Evolutionary conservation across 35 echinoderm and acorn worm species (phyloP), one percentile per base, ranked within the genome.

Genomic region (Stichopus chloronotus): DNA sequence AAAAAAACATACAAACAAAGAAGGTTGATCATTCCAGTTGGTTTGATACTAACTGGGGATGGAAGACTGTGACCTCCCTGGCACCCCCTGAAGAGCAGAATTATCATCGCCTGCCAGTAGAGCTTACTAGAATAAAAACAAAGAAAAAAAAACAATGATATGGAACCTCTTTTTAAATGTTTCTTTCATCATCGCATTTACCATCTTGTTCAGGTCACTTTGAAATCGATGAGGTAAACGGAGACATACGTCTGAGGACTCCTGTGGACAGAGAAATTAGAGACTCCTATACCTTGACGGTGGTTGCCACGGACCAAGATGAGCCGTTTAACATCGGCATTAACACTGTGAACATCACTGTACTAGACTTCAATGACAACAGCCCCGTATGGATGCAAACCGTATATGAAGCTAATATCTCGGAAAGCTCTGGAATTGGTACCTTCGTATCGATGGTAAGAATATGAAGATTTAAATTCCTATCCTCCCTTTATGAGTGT

Each of bases 311-410:
- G 8, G 97, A 99, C 68, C 93, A 90, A 25, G 97, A 78, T 16
- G 88, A 58, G 20, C 97, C 97, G 13, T 68, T 85, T 0, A 92
- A 87, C 25, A 76, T 43, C 5, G 92, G 65, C 1, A 57, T 89
- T 11, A 92, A 90, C 43, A 76, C 59, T 21, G 84, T 98, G 12
- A 63, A 61, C 7, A 81, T 98, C 9, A 58, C 63, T 52, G 93
- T 98, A 2, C 43, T 17, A 7, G 96, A 98, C 77, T 92, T 85
- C 63, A 98, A 98, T 55, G 96, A 98, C 74, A 98, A 98, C 60
- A 56, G 68, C 17, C 96, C 96, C 5, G 76, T 91, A 25, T 98
- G 94, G 92, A 87, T 23, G 58, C 88, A 80, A 20, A 79, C 63
- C 14, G 85, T 7, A 9, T 98, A 98, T 57, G 54, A 65, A 14